Base-by-base conservation (phyloP, 2,888 invertebrate species). In the Furcula furcula region DNA sequence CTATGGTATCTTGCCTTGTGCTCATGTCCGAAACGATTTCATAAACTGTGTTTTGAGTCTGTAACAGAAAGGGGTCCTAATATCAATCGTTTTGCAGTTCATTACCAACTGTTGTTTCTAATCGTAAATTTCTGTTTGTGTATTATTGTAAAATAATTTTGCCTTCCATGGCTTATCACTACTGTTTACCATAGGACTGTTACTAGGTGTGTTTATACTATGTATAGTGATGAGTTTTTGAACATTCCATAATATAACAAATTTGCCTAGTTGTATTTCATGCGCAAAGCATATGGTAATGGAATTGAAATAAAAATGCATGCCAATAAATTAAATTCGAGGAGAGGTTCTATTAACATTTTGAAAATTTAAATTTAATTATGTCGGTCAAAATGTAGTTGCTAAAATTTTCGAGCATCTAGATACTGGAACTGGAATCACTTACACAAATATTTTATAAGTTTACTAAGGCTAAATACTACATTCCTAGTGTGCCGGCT, bases 1-100 rank as follows among this genome's bases (percentile, higher is more conserved):
- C 98, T 58, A 99, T 92, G 31, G 94, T 93, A 76, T 97, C 97
- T 83, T 98, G 98, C 34, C 98, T 93, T 42, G 95, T 93, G 74
- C 97, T 97, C 95, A 99, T 97, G 69, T 99, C 99, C 36, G 98
- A 97, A 51, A 99, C 98, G 66, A 99, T 95, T 90, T 98, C 99
- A 82, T 98, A 98, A 57, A 99, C 98, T 33, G 97, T 97, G 73
- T 97, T 97, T 90, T 98, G 98, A 53, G 98, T 98, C 98, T 99
- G 92, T 54, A 91, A 90, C 65, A 90, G 73, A 72, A 88, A 88
- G 76, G 89, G 89, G 77, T 90, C 87, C 89, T 90, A 80, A 76
- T 83, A 77, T 90, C 87, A 89, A 83, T 89, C 77, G 89, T 67
- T 77, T 87, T 84, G 88, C 63, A 76, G 89, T 80, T 74, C 86